Conservation (phyloP, 2,113 vertebrate species). For the Laticauda colubrina region DNA sequence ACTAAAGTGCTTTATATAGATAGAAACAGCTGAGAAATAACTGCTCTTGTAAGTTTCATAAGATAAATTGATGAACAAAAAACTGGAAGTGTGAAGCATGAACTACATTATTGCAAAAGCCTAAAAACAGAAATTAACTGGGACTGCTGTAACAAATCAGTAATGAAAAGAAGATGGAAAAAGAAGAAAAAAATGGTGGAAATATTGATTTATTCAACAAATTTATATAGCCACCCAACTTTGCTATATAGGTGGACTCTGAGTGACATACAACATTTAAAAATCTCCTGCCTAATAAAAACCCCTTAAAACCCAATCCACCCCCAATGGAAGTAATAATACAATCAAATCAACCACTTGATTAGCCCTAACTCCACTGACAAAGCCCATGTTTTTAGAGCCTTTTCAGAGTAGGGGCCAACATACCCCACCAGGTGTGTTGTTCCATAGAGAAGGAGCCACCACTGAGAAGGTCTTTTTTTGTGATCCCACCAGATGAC, state of each 20-base stretch:
- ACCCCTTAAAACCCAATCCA: not conserved
- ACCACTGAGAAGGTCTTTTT: not conserved
- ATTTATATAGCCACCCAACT: not conserved
- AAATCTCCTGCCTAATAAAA: not conserved
- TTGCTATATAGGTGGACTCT: not conserved
- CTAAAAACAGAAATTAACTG: not conserved
- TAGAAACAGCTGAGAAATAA: not conserved
- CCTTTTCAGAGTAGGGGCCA: not conserved
- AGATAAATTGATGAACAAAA: not conserved
- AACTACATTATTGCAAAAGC: not conserved
- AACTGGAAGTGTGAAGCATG: not conserved
- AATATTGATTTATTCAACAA: not conserved
- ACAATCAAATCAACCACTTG: not conserved
- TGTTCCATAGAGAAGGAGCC: not conserved
- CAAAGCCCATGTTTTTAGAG: not conserved
- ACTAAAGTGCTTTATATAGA: not conserved
- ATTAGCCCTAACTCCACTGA: not conserved
- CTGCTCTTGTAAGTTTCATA: not conserved
- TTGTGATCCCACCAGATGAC: not conserved
- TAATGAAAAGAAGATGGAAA: not conserved
- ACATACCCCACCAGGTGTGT: not conserved
- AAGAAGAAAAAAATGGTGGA: not conserved
- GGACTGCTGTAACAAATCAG: not conserved
- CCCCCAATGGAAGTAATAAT: not conserved
- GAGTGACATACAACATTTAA: not conserved